Evolutionary conservation across 1,140 invertebrate species (phyloP), one percentile per base, ranked within the genome.

Genomic region (Achroia grisella): DNA sequence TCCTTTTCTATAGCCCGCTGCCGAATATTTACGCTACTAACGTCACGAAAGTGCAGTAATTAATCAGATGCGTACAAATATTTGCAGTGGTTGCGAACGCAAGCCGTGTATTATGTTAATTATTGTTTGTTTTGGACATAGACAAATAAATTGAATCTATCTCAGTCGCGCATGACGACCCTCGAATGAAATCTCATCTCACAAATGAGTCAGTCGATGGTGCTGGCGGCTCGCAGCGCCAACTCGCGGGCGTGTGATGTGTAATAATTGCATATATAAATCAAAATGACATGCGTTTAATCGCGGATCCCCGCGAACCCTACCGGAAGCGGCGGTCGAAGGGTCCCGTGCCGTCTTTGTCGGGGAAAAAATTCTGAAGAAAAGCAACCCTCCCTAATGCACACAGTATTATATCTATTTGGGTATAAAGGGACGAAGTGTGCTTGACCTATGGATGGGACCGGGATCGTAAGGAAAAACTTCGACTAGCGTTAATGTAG

Each of bases 221-320:
- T 6, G 10, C 33, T 14, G 33, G 11, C 33, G 33, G 11, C 3
- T 6, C 33, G 33, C 33, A 35, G n/a, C 32, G 32, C 32, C n/a
- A 11, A 30, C 4, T 39, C 32, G 11, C 48, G 35, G 9, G 31
- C 54, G 63, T 60, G 57, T 62, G 62, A 65, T 65, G 63, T 74
- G 55, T 68, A 75, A 74, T 77, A 78, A 81, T 82, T 76, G 74
- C 64, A 53, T 48, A 61, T 69, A 86, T 85, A 84, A 87, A 87
- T 86, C 82, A 87, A 85, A 84, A 77, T 82, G 82, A 81, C 79
- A 76, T 72, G 62, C 74, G 70, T 76, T 78, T 77, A 72, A 80
- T 79, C 68, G 55, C 37, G 63, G 60, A 52, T 45, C 48, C 58
- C 48, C 36, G 49, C 48, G 52, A 60, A 56, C 48, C 65, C 54